Evolutionary conservation across 2,113 vertebrate genomes (phyloP), one percentile per base, ranked within the genome.

Genomic region (Nymphicus hollandicus): DNA sequence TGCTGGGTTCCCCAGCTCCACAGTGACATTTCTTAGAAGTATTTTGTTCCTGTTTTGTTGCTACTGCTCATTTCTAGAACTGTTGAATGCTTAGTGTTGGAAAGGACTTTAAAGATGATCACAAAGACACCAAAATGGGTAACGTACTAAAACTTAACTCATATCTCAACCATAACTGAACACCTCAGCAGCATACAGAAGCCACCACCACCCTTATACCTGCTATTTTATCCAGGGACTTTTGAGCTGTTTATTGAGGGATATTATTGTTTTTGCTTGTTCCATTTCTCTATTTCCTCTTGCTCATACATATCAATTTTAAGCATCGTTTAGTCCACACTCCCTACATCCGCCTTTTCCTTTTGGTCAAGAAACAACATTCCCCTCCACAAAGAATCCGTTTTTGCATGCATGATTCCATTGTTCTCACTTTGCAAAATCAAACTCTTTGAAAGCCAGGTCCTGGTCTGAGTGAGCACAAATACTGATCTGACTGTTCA

Each of bases 401-500:
- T 85, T 88, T 81, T 96, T 81, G 56, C 86, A 73, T 73, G n/a
- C 4, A 0, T 8, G 28, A 49, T 72, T 95, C 81, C 53, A 80
- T 93, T 93, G 81, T 87, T 88, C 41, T 85, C 78, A 24, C 77
- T 93, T 81, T 3, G 9, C 86, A 91, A 92, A 92, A 68, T 58
- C 74, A 82, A 92, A 76, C 56, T 70, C 41, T 56, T 56, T 65
- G 65, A 73, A 47, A 95, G 77, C 70, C 29, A 18, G 81, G 50
- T 71, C 83, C 65, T 90, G 72, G 31, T 72, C 76, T 81, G 81
- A 49, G 50, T 24, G 55, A 92, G 33, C 56, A 86, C 89, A 93
- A 91, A 91, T 7, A 29, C 81, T 81, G 77, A 94, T n/a, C 49
- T 66, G 58, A 83, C 56, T 81, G 8, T 53, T 95, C 69, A 63